Conservation (phyloP, 2,888 invertebrate genomes). For the Tryphoninae sp. region DNA sequence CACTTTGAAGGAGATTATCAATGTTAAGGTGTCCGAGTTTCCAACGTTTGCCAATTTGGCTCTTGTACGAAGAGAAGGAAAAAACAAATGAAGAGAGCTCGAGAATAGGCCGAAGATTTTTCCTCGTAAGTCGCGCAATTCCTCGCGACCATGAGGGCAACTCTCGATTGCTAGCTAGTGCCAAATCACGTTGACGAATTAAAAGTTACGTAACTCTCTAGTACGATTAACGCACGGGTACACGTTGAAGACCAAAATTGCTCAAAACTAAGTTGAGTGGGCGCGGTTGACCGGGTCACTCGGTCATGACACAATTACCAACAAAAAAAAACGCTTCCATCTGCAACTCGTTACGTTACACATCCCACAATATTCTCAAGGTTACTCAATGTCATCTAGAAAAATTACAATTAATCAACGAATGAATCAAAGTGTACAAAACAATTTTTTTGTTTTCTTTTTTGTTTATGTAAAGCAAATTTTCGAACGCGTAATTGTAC, state of each 20-base stretch:
- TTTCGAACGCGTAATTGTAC: too few species aligned
- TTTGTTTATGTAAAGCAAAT: background rate
- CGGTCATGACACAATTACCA: background rate
- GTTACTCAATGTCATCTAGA: background rate
- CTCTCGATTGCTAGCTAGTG: background rate
- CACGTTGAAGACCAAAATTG: background rate
- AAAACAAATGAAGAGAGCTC: background rate
- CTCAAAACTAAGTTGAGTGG: background rate
- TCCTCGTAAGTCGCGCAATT: background rate
- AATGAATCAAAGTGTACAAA: background rate
- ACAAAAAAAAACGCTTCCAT: background rate
- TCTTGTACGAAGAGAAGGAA: background rate
- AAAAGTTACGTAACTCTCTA: background rate
- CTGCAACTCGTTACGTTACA: background rate
- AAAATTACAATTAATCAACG: background rate
- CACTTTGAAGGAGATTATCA: constrained; percentile 13
- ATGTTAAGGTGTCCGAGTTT: background rate
- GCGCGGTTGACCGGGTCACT: constrained; percentile 9
- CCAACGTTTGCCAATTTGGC: constrained; percentile 19
- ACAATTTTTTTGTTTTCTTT: background rate
- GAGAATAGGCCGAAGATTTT: background rate
- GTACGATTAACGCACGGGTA: background rate
- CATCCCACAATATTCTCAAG: background rate
- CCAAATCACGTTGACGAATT: constrained; percentile 3
- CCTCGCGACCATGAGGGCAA: background rate